Base-by-base conservation (phyloP, 2,797 vertebrate species). In the Xiphorhynchus erythropygius region DNA sequence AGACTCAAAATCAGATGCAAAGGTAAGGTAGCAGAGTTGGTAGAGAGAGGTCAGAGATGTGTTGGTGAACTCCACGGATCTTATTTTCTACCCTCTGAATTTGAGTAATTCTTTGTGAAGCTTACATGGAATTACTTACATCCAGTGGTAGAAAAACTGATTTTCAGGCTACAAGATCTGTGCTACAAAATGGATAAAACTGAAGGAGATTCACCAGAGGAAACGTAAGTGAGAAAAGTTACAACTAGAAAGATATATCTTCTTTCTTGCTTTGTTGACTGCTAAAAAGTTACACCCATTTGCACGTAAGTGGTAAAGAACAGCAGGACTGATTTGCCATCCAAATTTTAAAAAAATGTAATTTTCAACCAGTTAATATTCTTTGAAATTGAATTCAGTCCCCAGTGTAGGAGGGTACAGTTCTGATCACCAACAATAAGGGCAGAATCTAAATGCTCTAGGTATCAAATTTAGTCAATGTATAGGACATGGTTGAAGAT, bases 1-100 rank as follows among this genome's bases (percentile, higher is more conserved):
- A 94, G 96, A 97, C 97, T 97, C 97, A 98, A 93, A 97, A 93
- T 97, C 97, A 97, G 95, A 97, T 86, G 92, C 91, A 90, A 96
- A 98, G 97, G 98, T 98, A 98, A 98, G 98, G 97, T 94, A 96
- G 97, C 88, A 86, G 89, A 90, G 74, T 78, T 84, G 46, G 37
- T 67, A 44, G 71, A 97, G 94, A 92, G 70, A 95, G 87, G 47
- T 65, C 7, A 33, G 84, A 95, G 87, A 56, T 22, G 46, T 47
- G 50, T 52, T 95, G 68, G 76, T 90, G 35, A 89, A 73, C 81
- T 86, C 55, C 25, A 13, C 30, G 77, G 74, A 62, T 57, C 60
- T 27, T 30, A 9, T 62, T 60, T 35, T 65, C n/a, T 83, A 32
- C 42, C 53, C 44, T 10, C 62, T 79, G 75, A 67, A 50, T 76